These are phyloP conservation scores for Antitype chi DNA, from an alignment of 2,888 invertebrate genomes.

Conservation along the genomic window DNA sequence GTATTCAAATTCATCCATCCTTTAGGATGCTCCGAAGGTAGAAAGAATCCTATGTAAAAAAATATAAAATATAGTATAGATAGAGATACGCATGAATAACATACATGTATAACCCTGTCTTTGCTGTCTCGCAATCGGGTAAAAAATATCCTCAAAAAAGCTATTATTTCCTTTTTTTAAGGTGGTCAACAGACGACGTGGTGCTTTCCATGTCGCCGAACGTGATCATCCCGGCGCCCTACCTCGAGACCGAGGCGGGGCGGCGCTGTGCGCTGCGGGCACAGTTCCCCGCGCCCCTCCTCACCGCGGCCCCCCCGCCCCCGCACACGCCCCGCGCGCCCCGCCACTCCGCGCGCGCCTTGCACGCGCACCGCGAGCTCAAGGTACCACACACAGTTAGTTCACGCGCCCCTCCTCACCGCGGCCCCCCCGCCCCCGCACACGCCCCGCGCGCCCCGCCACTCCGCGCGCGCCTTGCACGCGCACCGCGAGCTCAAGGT, in stretches of 20 bases:
- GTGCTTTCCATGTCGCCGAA: conserved; percentile 96
- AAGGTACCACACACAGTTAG: conserved; percentile 32
- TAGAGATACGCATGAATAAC: not conserved
- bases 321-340: conserved; percentile 56
- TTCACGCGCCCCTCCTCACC: not conserved
- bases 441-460: conserved; percentile 48
- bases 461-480: conserved; percentile 5
- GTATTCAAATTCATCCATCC: too few relatives aligned
- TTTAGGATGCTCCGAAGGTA: too few relatives aligned
- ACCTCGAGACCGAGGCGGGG: conserved; percentile 96
- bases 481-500: conserved; percentile 80
- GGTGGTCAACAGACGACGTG: conserved; percentile 90
- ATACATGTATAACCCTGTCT: not conserved
- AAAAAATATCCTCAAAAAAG: not conserved
- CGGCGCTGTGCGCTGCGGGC: conserved; percentile 93
- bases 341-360: conserved; percentile 14
- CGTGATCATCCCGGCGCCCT: conserved; percentile 95
- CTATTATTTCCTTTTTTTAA: conserved; percentile 74
- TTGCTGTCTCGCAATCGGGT: not conserved
- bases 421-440: conserved; percentile 57
- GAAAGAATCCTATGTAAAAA: too few relatives aligned
- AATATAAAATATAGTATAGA: too few relatives aligned
- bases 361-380: conserved; percentile 79
- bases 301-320: conserved; percentile 52
- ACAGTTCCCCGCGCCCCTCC: conserved; percentile 89